phyloP scores from a whole-genome alignment of 2,888 invertebrate species.

The Candidula unifasciata region DNA sequence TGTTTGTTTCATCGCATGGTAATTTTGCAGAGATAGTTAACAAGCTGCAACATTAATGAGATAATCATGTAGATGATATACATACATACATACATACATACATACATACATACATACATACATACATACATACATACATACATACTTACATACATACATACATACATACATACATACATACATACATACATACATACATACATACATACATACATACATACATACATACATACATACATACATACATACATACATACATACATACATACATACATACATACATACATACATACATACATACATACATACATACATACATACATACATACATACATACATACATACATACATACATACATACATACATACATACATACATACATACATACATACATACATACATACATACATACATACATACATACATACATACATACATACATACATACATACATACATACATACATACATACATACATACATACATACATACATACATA shows the following conservation, averaged over 20 bases:
- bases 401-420: too few relatives aligned
- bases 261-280: background rate
- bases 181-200: constrained; percentile 27
- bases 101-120: background rate
- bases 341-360: background rate
- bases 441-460: too few relatives aligned
- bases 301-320: background rate
- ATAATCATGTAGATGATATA: too few relatives aligned
- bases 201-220: background rate
- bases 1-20: too few relatives aligned
- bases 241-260: background rate
- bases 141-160: background rate
- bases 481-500: too few relatives aligned
- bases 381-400: too few relatives aligned
- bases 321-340: constrained; percentile 1
- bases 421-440: too few relatives aligned
- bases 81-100: background rate
- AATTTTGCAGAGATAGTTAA: background rate
- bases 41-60: background rate
- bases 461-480: too few relatives aligned
- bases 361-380: too few relatives aligned
- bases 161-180: constrained; percentile 19
- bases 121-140: background rate
- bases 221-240: background rate
- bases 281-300: background rate